Evolutionary conservation across 1,140 invertebrate genomes (phyloP), one percentile per base, ranked within the genome.

Genomic region (Babylonia areolata): DNA sequence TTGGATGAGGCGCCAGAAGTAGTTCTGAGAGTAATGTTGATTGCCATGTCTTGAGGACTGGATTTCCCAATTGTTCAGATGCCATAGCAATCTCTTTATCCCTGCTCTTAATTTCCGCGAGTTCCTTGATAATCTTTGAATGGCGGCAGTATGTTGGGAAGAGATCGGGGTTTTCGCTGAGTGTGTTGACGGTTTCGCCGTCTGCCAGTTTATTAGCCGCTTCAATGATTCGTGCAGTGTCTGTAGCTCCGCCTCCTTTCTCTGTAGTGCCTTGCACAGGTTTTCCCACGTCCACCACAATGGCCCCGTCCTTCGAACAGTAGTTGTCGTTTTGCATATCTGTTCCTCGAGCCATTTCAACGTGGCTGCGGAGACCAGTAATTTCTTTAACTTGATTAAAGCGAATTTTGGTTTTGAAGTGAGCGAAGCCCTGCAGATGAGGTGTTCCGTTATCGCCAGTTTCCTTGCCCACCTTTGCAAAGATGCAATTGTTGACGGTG

Each of bases 361-460:
- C 3, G 40, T 79, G 77, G 23, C 28, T 37, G 35, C 23, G 28
- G 3, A 15, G 28, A 6, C 77, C 77, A 6, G 40, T 37, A 37
- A 39, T 79, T 6, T 46, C 5, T n/a, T n/a, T n/a, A 79, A 79
- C 12, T 39, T 28, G 3, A 79, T 9, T 79, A 42, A 79, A 35
- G 40, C 33, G 33, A 6, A 79, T 11, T 28, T 39, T 79, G 11
- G 9, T 79, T 33, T 39, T 31, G 77, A 11, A 42, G 35, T 79
- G 77, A 28, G 28, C 33, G 28, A 39, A 79, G 40, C 77, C 35
- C 40, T 79, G 77, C 15, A 79, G 77, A 39, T 79, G 77, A 79
- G 77, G 77, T 79, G 77, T 79, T 37, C 35, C n/a, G 35, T 23
- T 28, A 9, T 15, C 40, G 3, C 35, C 77, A 37, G 35, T 37